Conservation (phyloP, 2,888 invertebrate species). For the Rhaphigaster nebulosa region DNA sequence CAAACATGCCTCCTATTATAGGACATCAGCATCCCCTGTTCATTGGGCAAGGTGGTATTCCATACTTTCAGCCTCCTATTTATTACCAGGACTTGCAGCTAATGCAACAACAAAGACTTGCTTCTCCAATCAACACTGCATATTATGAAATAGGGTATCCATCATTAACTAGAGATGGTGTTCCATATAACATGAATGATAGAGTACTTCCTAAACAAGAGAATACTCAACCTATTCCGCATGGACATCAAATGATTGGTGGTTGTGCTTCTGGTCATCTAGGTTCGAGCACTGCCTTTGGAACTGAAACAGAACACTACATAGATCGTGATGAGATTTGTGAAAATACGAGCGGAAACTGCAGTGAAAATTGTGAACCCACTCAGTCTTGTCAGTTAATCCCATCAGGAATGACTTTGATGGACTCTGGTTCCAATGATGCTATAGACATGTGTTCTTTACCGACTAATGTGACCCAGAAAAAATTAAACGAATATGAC, state of each 20-base stretch:
- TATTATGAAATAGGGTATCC: slow-evolving; percentile 46
- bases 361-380: not conserved
- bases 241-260: slow-evolving; percentile 24
- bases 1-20: not conserved
- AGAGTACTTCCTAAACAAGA: not conserved
- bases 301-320: not conserved
- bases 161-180: slow-evolving; percentile 16
- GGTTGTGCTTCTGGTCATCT: not conserved
- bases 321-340: not conserved
- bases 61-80: slow-evolving; percentile 32
- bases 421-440: not conserved
- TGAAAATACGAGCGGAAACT: not conserved
- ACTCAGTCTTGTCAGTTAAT: not conserved
- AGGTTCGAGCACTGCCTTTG: not conserved
- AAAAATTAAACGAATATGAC: not conserved
- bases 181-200: slow-evolving; percentile 29
- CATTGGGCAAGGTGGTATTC: slow-evolving; percentile 50
- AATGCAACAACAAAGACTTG: slow-evolving; percentile 47
- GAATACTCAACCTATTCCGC: not conserved
- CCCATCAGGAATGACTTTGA: not conserved
- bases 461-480: not conserved
- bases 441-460: not conserved
- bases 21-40: slow-evolving; percentile 27
- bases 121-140: not conserved
- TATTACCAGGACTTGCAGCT: slow-evolving; percentile 52